A percentile compares a stretch with the other conserved stretches of the same genome.
Evolutionary conservation across 1,140 invertebrate species (phyloP).

Genomic region (Lethocerus indicus): DNA sequence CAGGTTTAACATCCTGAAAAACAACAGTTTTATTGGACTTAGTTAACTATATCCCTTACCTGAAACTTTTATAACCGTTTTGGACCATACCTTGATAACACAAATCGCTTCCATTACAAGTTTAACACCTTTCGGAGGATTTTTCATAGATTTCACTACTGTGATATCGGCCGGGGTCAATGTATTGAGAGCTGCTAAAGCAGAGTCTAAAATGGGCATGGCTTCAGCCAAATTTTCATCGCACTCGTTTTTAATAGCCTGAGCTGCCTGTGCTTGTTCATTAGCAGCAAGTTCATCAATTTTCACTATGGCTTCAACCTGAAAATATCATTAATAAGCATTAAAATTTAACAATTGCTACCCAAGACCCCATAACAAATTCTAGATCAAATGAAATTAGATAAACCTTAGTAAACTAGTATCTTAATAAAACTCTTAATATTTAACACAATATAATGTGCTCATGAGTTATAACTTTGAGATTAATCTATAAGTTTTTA

Average conservation of each 20-base stretch:
- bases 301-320: slow-evolving; percentile 33
- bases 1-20: slow-evolving; percentile 59
- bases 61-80: too few relatives aligned
- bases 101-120: slow-evolving; percentile 94
- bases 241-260: slow-evolving; percentile 85
- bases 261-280: slow-evolving; percentile 61
- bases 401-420: too few relatives aligned
- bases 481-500: too few relatives aligned
- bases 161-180: slow-evolving; percentile 84
- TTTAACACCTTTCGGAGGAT: slow-evolving; percentile 82
- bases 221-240: slow-evolving; percentile 86
- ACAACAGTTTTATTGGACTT: background rate
- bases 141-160: slow-evolving; percentile 94
- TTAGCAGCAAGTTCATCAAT: slow-evolving; percentile 50
- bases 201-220: slow-evolving; percentile 81
- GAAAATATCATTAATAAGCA: too few relatives aligned
- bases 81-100: slow-evolving; percentile 57
- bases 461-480: too few relatives aligned
- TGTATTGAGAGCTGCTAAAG: slow-evolving; percentile 76
- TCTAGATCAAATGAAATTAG: background rate
- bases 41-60: too few relatives aligned
- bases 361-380: too few relatives aligned
- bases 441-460: too few relatives aligned
- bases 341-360: too few relatives aligned
- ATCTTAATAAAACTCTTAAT: too few relatives aligned